Base-by-base conservation (phyloP, 2,888 invertebrate genomes). In the Melipona bicolor region DNA sequence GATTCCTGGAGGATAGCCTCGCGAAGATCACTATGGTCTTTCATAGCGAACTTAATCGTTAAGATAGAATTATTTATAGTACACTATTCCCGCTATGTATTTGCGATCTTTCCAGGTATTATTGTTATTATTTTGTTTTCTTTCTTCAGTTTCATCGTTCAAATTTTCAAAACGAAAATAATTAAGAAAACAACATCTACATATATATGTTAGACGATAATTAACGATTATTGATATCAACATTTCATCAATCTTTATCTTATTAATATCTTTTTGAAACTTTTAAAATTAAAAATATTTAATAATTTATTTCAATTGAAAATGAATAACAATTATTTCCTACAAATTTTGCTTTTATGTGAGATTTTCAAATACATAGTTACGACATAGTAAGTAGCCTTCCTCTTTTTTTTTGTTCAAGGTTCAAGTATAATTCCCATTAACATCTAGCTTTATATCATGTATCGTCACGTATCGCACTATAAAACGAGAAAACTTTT, bases 1-100 rank as follows among this genome's bases (percentile, higher is more conserved):
- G 81, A 76, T 49, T 79, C 77, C 79, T 81, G 79, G 72, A 64
- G 75, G 77, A 56, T 24, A 71, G 62, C 83, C 85, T 87, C 88
- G 84, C 76, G 85, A 87, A 70, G 77, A 56, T 73, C 77, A 6
- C 24, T 19, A 17, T 5, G 64, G 64, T 49, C 81, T 52, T 87
- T 87, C 88, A 59, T 88, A 88, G 79, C n/a, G 65, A 82, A 89
- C 72, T 85, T 88, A 87, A 81, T 59, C 61, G 62, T 80, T 88
- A 88, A 85, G 84, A 36, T 87, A 86, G 79, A 52, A 75, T 84
- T 74, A 81, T 78, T 81, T 43, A 21, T 84, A 82, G 68, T 52
- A 71, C 65, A 68, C 64, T 73, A 69, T 43, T 76, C 78, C 69
- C 32, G 68, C 61, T 65, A 73, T 84, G 72, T 76, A 76, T 83